Evolutionary conservation across 2,888 invertebrate genomes (phyloP).

Genomic region (Mellilla xanthometata): DNA sequence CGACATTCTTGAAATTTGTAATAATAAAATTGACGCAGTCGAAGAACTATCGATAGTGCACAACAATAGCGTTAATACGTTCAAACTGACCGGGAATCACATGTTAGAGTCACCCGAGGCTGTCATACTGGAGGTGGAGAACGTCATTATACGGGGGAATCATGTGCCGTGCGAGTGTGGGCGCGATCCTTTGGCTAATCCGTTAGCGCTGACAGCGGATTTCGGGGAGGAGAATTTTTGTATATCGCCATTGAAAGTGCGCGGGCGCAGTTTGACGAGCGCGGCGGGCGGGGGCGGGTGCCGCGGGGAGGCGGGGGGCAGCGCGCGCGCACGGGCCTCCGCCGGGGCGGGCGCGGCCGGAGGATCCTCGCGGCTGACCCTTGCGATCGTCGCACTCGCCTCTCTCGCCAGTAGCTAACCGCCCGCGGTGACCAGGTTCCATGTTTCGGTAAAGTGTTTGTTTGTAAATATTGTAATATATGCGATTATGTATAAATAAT

Average conservation of each 20-base stretch:
- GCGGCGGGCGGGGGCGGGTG: conserved; percentile 61
- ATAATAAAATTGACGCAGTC: conserved; percentile 93
- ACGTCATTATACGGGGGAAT: conserved; percentile 88
- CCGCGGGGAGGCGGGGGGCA: conserved; percentile 67
- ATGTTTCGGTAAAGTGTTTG: conserved; percentile 39
- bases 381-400: conserved; percentile 55
- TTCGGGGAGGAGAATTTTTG: conserved; percentile 91
- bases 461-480: conserved; percentile 80
- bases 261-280: conserved; percentile 88
- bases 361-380: conserved; percentile 47
- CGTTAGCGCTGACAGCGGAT: conserved; percentile 85
- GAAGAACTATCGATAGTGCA: conserved; percentile 88
- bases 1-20: conserved; percentile 88
- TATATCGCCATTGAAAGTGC: conserved; percentile 92
- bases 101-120: conserved; percentile 90
- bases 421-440: conserved; percentile 47
- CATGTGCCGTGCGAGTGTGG: conserved; percentile 95
- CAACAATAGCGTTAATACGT: conserved; percentile 86
- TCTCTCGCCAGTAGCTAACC: conserved; percentile 67
- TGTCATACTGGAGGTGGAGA: conserved; percentile 87
- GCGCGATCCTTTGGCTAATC: conserved; percentile 89
- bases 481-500: conserved; percentile 60
- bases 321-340: conserved; percentile 56
- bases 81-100: conserved; percentile 92
- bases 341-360: conserved; percentile 49